phyloP scores from a whole-genome alignment of 2,113 vertebrate species.

The Peromyscus polionotus region DNA sequence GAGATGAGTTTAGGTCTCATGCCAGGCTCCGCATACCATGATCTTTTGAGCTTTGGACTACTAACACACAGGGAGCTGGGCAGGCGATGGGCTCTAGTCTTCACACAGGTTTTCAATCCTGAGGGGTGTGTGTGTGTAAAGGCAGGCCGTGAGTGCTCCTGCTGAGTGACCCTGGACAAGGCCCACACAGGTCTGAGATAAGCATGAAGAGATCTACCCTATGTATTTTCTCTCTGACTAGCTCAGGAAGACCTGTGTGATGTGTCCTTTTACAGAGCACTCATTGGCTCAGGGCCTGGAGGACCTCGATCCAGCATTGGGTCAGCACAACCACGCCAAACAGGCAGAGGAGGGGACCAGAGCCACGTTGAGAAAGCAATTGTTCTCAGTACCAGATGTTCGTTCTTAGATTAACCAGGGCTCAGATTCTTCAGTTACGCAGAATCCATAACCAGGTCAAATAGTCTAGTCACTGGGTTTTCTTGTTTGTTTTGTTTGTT shows the following conservation, averaged over 20 bases:
- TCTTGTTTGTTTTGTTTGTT: no score
- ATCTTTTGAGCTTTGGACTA: slow-evolving; percentile 28
- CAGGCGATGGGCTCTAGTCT: not conserved
- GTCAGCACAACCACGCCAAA: not conserved
- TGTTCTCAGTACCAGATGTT: slow-evolving; percentile 8
- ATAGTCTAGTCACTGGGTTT: not conserved
- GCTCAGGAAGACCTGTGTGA: not conserved
- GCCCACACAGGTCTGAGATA: not conserved
- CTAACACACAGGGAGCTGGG: not conserved
- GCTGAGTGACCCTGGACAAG: not conserved
- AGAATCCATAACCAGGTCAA: not conserved
- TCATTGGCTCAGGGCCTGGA: not conserved
- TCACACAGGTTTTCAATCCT: not conserved
- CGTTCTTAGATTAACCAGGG: slow-evolving; percentile 25
- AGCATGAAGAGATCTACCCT: not conserved
- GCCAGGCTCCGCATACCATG: not conserved
- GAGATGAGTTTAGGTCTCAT: not conserved
- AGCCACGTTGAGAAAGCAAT: not conserved
- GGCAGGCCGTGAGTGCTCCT: not conserved
- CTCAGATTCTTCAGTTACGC: not conserved
- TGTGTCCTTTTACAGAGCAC: not conserved
- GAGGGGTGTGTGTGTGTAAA: not conserved
- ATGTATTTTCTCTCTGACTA: not conserved
- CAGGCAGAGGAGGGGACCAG: not conserved
- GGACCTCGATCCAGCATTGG: not conserved